Evolutionary conservation across 2,113 vertebrate genomes (phyloP), one percentile per base, ranked within the genome.

Genomic region (Euleptes europaea): DNA sequence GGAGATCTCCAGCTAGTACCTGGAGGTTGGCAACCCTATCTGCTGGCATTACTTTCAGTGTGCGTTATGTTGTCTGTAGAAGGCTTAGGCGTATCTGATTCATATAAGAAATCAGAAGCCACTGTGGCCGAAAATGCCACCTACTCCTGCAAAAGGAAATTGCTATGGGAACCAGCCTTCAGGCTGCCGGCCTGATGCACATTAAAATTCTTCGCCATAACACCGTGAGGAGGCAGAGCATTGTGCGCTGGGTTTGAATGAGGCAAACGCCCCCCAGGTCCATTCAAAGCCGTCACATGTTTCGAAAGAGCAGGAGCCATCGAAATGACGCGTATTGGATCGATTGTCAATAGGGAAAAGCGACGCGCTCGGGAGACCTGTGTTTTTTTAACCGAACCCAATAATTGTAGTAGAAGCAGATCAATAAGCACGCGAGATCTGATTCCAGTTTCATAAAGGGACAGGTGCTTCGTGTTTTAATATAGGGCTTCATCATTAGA

Each of bases 191-290:
- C 23, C 60, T 88, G 14, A 63, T 3, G 1, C 47, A 65, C 91
- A 93, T 93, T 94, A 89, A 69, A 88, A 93, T 95, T 93, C 94
- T 76, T 80, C 82, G 77, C 93, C 88, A 90, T 2, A 78, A 40
- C 42, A 6, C 84, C 86, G 60, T 63, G 90, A 78, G 71, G 75
- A 88, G 92, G 88, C 78, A 84, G 87, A 86, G 28, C 63, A 88
- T 86, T 72, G 89, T 91, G 91, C 49, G 1, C 79, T 88, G 90
- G 83, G 91, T 93, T 90, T 95, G 86, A 93, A 95, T 93, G 47
- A 92, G 84, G 42, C 79, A 38, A 28, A 80, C 77, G 15, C 2
- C 54, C 12, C 76, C 86, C 69, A 86, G 82, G 87, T 69, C 91
- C 79, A 85, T 91, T 84, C 84, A 19, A 26, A 14, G 21, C 28